Conservation (phyloP, 2,797 vertebrate species). For the Graptemys geographica region DNA sequence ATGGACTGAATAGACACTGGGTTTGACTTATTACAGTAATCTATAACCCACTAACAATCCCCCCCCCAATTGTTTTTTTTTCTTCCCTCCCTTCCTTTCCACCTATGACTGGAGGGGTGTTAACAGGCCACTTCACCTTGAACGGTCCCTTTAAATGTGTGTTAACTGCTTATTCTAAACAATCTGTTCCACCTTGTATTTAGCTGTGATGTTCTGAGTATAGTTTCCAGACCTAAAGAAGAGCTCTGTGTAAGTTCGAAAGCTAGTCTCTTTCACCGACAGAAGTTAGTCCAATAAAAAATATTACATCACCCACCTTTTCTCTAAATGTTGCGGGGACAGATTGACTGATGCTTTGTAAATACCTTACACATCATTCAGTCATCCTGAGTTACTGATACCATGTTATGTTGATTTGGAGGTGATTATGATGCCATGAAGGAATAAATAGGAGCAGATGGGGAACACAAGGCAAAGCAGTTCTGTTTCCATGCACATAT, state of each 20-base stretch:
- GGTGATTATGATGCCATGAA: background rate
- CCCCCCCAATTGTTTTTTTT: no score
- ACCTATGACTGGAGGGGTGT: no score
- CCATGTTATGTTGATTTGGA: background rate
- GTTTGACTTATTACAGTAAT: background rate
- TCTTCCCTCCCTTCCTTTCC: no score
- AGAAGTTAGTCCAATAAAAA: background rate
- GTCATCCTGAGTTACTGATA: background rate
- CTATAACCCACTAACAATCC: no score
- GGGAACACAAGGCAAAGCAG: no score
- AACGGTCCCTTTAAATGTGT: background rate
- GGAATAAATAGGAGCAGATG: background rate
- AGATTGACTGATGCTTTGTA: background rate
- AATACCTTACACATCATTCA: background rate
- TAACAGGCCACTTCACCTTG: background rate
- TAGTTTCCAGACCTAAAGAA: background rate
- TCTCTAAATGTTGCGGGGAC: background rate
- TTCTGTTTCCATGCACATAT: background rate
- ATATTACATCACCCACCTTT: background rate
- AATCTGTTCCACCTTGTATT: background rate
- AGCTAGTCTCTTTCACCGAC: background rate
- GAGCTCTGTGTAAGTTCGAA: background rate
- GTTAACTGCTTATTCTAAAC: background rate
- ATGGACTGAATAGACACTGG: background rate
- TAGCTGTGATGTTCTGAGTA: background rate